Evolutionary conservation across 2,797 vertebrate species (phyloP).

Genomic region (Triplophysa yarkandensis): DNA sequence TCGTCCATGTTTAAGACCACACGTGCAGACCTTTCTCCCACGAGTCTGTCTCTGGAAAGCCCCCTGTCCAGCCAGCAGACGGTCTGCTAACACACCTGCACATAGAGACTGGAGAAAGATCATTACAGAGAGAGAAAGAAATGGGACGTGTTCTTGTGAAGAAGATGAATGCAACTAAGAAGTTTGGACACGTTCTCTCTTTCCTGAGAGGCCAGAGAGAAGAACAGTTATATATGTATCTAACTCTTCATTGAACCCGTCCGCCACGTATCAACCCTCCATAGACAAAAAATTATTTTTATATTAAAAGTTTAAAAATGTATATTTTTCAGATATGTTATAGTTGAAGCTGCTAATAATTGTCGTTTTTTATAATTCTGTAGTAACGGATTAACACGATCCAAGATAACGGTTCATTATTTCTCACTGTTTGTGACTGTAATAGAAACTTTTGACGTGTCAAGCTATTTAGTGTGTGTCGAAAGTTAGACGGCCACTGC

Average conservation of each 20-base stretch:
- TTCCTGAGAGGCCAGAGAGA: slow-evolving; percentile 2
- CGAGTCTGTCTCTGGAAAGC: slow-evolving; percentile 72
- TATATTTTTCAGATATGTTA: slow-evolving; percentile 67
- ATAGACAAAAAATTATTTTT: slow-evolving; percentile 54
- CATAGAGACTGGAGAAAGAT: slow-evolving; percentile 45
- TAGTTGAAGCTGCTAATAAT: slow-evolving; percentile 79
- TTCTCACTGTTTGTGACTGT: neutral
- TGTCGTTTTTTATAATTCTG: slow-evolving; percentile 54
- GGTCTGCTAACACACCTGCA: slow-evolving; percentile 76
- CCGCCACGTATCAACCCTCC: slow-evolving; percentile 52
- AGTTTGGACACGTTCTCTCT: slow-evolving; percentile 13
- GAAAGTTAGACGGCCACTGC: neutral
- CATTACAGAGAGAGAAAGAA: slow-evolving; percentile 40
- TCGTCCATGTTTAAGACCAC: slow-evolving; percentile 81
- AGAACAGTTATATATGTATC: slow-evolving; percentile 9
- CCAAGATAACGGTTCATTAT: neutral
- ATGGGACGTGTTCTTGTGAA: slow-evolving; percentile 25
- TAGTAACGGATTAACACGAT: neutral
- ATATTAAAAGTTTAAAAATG: slow-evolving; percentile 49
- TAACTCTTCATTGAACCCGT: slow-evolving; percentile 27
- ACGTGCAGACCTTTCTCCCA: slow-evolving; percentile 64
- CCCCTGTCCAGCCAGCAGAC: slow-evolving; percentile 82
- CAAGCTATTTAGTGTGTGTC: neutral
- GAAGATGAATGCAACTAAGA: slow-evolving; percentile 36
- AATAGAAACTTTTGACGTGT: slow-evolving; percentile 1